Evolutionary conservation across 2,797 vertebrate species (phyloP).

Genomic region (Paratrypauchen microcephalus): DNA sequence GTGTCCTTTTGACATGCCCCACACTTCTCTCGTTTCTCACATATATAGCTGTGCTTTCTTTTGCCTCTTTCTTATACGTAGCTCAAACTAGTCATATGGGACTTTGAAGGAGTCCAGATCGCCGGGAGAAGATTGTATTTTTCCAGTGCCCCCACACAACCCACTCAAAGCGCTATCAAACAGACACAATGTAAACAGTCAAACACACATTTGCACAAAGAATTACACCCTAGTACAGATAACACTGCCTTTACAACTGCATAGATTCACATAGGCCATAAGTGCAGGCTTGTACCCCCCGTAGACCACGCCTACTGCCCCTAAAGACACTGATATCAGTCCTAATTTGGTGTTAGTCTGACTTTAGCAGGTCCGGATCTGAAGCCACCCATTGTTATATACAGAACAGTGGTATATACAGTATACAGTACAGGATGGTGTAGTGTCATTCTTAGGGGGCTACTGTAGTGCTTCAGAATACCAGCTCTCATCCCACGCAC

Average conservation of each 20-base stretch:
- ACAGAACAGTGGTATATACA: constrained; percentile 50
- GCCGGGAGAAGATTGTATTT: constrained; percentile 44
- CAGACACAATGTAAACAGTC: constrained; percentile 36
- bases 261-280: constrained; percentile 20
- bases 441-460: constrained; percentile 62
- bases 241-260: constrained; percentile 32
- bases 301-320: constrained; percentile 31
- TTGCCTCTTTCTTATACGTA: constrained; percentile 11
- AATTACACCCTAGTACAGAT: constrained; percentile 34
- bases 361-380: constrained; percentile 40
- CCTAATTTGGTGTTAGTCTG: constrained; percentile 75
- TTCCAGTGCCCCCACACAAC: constrained; percentile 28
- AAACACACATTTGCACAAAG: constrained; percentile 36
- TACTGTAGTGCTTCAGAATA: constrained; percentile 54
- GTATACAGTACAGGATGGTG: constrained; percentile 41
- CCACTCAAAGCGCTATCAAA: constrained; percentile 43
- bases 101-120: constrained; percentile 59
- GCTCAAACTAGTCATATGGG: constrained; percentile 34
- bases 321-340: constrained; percentile 50
- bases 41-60: constrained; percentile 21
- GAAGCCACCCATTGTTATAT: constrained; percentile 60
- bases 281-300: constrained; percentile 7
- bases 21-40: background rate
- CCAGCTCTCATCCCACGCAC: constrained; percentile 30
- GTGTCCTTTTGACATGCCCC: background rate